Base-by-base conservation (phyloP, 1,140 invertebrate genomes). In the Bicyclus anynana region DNA sequence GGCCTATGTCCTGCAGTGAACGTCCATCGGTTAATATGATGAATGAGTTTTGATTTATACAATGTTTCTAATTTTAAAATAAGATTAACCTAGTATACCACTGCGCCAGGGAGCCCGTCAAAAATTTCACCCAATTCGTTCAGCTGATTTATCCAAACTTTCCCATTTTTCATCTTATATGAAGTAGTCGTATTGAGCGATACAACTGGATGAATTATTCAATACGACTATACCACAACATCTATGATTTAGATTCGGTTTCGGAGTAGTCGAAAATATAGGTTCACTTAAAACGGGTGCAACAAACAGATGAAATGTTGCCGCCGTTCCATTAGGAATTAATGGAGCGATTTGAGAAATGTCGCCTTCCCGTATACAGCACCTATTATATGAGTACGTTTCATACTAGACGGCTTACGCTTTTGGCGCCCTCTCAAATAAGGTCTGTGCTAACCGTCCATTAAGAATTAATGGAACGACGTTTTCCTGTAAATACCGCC, bases 331-430 rank as follows among this genome's bases (percentile, higher is more conserved):
- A 81, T 84, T 81, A 81, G 73, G 77, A 82, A 81, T 84, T 78
- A 84, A 84, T 83, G 81, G 79, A 65, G 76, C 79, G 76, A 79
- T 84, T 76, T 77, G 55, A 83, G 78, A 77, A 83, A 82, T 83
- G 80, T 76, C 77, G 79, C 80, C 76, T 82, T 79, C 74, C 71
- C 71, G 76, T 80, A 76, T 82, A 82, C 80, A 77, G 65, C 69
- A 60, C 47, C 61, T 61, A 72, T 79, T 75, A 76, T 44, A 44
- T 12, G 29, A 33, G 12, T 72, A 79, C 67, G 77, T 78, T 76
- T 73, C 59, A 37, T 65, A 65, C 61, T 63, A 61, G 75, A 77
- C 77, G 72, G 63, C 58, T 61, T 44, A 61, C 67, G 48, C 55
- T 44, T 44, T 44, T 44, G 40, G 16, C 40, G 40, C 18, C 20